Evolutionary conservation across 2,888 invertebrate genomes (phyloP).

Genomic region (Automeris io): DNA sequence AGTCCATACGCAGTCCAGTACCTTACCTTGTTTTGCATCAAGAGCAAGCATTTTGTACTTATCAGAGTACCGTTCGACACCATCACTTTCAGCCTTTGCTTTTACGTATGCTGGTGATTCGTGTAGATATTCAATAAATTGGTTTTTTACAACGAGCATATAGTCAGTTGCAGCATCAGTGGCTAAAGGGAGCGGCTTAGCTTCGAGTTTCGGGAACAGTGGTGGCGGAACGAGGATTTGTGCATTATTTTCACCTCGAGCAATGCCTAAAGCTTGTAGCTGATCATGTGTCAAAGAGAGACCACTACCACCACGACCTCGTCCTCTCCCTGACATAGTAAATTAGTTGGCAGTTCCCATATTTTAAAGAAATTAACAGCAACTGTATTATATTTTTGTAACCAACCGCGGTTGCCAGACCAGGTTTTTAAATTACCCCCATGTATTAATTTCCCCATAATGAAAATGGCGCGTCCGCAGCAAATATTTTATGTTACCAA

Average conservation of each 20-base stretch:
- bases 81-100: slow-evolving; percentile 61
- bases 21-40: slow-evolving; percentile 61
- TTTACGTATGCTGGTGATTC: slow-evolving; percentile 80
- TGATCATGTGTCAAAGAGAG: slow-evolving; percentile 76
- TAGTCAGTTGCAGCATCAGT: slow-evolving; percentile 80
- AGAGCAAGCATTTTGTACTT: slow-evolving; percentile 71
- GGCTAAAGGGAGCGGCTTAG: slow-evolving; percentile 71
- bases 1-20: slow-evolving; percentile 75
- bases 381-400: too few species aligned
- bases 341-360: slow-evolving; percentile 5
- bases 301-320: slow-evolving; percentile 71
- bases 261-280: slow-evolving; percentile 73
- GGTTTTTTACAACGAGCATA: slow-evolving; percentile 83
- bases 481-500: too few species aligned
- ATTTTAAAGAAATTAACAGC: slow-evolving; percentile 2
- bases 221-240: slow-evolving; percentile 76
- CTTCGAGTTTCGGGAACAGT: slow-evolving; percentile 77
- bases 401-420: too few species aligned
- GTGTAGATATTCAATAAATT: slow-evolving; percentile 83
- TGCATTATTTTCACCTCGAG: slow-evolving; percentile 72
- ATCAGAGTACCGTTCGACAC: slow-evolving; percentile 77
- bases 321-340: slow-evolving; percentile 62
- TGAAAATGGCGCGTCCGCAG: too few species aligned
- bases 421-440: too few species aligned
- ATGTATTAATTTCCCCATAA: too few species aligned